Evolutionary conservation across 2,113 vertebrate species (phyloP).

Genomic region (Echinops telfairi): DNA sequence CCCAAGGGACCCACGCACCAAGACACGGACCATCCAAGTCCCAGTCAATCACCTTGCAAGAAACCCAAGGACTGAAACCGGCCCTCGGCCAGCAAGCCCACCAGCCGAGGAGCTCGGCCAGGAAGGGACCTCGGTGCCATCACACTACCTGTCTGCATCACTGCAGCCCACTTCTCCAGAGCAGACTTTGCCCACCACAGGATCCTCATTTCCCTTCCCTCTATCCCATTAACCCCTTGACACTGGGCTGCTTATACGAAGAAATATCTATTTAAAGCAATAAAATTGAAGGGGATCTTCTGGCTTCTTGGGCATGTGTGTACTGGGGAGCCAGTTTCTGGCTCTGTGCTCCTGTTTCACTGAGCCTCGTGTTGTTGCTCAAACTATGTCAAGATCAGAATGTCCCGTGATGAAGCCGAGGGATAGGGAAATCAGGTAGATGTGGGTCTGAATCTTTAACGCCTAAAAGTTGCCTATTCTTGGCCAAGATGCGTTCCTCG

Average conservation of each 20-base stretch:
- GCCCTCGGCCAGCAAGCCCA: slow-evolving; percentile 51
- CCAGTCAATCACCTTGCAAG: slow-evolving; percentile 43
- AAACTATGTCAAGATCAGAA: slow-evolving; percentile 26
- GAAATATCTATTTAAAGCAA: slow-evolving; percentile 51
- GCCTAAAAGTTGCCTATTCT: background rate
- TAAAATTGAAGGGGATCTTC: slow-evolving; percentile 65
- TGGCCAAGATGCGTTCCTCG: background rate
- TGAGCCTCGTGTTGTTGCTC: background rate
- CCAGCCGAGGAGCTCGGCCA: slow-evolving; percentile 23
- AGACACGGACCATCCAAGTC: slow-evolving; percentile 41
- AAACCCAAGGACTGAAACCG: slow-evolving; percentile 41
- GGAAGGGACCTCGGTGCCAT: background rate
- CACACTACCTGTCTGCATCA: background rate
- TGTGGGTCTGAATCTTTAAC: background rate
- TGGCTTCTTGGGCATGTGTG: background rate
- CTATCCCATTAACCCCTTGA: slow-evolving; percentile 17
- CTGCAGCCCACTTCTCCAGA: background rate
- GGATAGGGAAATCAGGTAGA: background rate
- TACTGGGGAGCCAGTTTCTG: background rate
- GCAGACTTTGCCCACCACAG: background rate
- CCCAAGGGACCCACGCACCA: background rate
- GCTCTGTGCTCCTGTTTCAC: background rate
- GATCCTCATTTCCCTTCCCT: background rate
- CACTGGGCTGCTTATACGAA: slow-evolving; percentile 49
- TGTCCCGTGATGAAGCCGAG: background rate